Percentiles rank a stretch among this genome's conserved stretches.
Evolutionary conservation across 2,113 vertebrate species (phyloP).

Genomic region (Coreoperca whiteheadi): DNA sequence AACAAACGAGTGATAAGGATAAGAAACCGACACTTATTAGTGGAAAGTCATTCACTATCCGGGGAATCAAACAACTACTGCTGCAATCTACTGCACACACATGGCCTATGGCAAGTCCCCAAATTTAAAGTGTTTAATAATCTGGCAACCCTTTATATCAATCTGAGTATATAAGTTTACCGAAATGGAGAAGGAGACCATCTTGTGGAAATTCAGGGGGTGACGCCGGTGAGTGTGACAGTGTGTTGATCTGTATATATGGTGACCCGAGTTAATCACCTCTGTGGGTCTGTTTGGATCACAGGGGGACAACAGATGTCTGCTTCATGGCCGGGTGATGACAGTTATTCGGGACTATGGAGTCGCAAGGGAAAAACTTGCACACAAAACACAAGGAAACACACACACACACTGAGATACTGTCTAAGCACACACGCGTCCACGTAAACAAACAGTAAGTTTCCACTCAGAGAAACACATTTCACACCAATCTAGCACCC

Average conservation of each 20-base stretch:
- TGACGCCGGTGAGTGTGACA: not conserved
- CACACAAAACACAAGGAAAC: conserved; percentile 14
- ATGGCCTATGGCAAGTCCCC: not conserved
- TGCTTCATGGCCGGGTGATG: conserved; percentile 71
- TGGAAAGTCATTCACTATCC: not conserved
- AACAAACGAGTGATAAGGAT: not conserved
- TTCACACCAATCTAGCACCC: conserved; percentile 76
- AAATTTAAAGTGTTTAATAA: not conserved
- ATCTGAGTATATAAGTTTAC: not conserved
- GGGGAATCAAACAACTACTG: not conserved
- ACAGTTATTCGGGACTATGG: conserved; percentile 53
- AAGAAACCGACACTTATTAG: not conserved
- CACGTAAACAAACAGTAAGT: conserved; percentile 1
- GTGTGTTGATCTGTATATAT: conserved; percentile 34
- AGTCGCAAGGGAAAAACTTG: conserved; percentile 7
- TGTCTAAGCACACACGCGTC: not conserved
- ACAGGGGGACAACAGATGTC: conserved; percentile 29
- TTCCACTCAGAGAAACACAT: conserved; percentile 30
- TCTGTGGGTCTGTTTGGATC: conserved; percentile 37
- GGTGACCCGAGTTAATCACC: conserved; percentile 40
- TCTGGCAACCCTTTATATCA: conserved; percentile 5
- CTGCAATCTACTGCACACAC: not conserved
- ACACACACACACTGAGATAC: conserved; percentile 3
- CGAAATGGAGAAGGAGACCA: not conserved
- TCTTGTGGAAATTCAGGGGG: not conserved